Base-by-base conservation (phyloP, 1,140 invertebrate genomes). In the Cataglyphis hispanica region DNA sequence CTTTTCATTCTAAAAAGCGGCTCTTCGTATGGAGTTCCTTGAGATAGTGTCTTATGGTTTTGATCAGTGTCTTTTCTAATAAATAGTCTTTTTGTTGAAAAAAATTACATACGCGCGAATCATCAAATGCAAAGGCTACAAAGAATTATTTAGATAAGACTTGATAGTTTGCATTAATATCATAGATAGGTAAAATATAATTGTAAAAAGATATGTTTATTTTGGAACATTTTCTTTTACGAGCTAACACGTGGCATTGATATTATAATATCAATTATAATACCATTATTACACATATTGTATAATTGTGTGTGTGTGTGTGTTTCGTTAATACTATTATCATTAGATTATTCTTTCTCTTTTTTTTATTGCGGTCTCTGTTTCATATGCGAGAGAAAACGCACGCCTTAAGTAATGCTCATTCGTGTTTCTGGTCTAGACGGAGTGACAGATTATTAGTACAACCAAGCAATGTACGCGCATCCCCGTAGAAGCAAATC, bases 381-480 rank as follows among this genome's bases (percentile, higher is more conserved):
- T 64, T 64, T 31, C 1, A 13, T 10, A 25, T 16, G 3, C 13
- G 4, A 2, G 60, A 34, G 19, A n/a, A 37, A 63, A 69, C 16
- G 22, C 40, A n/a, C 37, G 58, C 60, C 37, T 58, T 83, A 72
- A 83, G 67, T 31, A 60, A 83, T 60, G 56, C 53, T 74, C 46
- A 83, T 74, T 72, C 67, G 25, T 60, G 53, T 43, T 83, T 37
- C 72, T 60, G 34, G 66, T 72, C 37, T 56, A 60, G 67, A 83
- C 53, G 72, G 70, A 90, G 60, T 67, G 86, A 86, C 60, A 78
- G 81, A 90, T 90, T 88, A 88, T 90, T 90, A 85, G 90, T 85
- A 84, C 84, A 50, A 86, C 75, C 72, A 31, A 46, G 64, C n/a
- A 10, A 77, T 61, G 53, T 75, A 77, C 75, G 43, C 34, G 50